Evolutionary conservation across 2,797 vertebrate genomes (phyloP), one percentile per base, ranked within the genome.

Genomic region (Anolis apletophallus): DNA sequence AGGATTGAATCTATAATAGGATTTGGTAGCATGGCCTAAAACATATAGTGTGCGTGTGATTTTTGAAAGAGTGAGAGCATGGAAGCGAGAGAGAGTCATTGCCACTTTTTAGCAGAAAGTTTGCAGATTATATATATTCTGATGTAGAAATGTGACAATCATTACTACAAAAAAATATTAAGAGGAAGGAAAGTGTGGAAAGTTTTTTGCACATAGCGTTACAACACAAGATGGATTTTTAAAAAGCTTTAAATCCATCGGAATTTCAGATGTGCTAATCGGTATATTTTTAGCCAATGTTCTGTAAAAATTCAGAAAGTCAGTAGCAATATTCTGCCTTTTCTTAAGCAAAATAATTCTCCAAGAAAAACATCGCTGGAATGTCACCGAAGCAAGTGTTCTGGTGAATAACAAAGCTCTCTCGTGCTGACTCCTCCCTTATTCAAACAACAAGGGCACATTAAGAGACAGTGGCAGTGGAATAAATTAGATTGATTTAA

Each of bases 1-100:
- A 97, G 96, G 97, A 97, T 97, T 97, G 96, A 96, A 96, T 97
- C 95, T 96, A 95, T 97, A 97, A 97, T 97, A 96, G 97, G 97
- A 97, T 97, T 97, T 97, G 96, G 96, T 94, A 96, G 96, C 94
- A 95, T 96, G 95, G 95, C 89, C 90, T 91, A 96, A 97, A 96
- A 95, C 94, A 91, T 93, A 94, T 91, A 92, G 90, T 67, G 46
- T 67, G 61, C 34, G 9, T 61, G 26, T 55, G 3, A 29, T 12
- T 64, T 29, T 64, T 64, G 7, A 14, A n/a, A 16, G 12, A n/a
- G 40, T 19, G 11, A 36, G 16, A 50, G 3, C 46, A 73, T n/a
- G 3, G 84, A 6, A 26, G 72, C n/a, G n/a, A 46, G 21, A 46
- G 29, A 46, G 32, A 86, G n/a, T 89, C 83, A 9, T 94, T 90